phyloP scores from a whole-genome alignment of 2,797 vertebrate species.

The Triplophysa yarkandensis region DNA sequence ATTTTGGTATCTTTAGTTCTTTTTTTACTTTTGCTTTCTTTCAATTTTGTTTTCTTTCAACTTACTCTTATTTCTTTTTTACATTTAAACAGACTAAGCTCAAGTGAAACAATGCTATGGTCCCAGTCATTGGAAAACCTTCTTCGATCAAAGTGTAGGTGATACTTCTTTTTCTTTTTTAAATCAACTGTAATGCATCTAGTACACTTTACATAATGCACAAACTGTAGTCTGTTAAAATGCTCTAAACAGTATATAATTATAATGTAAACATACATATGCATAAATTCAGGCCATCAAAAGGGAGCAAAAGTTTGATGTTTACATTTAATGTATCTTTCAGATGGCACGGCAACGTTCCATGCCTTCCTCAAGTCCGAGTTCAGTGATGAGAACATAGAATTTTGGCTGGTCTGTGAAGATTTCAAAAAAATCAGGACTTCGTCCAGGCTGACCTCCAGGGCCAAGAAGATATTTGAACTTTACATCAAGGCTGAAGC shows the following conservation, averaged over 20 bases:
- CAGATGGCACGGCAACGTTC: conserved; percentile 81
- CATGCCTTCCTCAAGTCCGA: conserved; percentile 85
- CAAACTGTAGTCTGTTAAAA: not conserved
- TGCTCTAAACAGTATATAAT: too few species aligned
- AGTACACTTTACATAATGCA: not conserved
- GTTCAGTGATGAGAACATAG: conserved; percentile 87
- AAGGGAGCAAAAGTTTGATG: not conserved
- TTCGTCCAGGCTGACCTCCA: conserved; percentile 71
- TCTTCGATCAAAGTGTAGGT: conserved; percentile 84
- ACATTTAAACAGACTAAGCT: conserved; percentile 70
- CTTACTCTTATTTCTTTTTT: conserved; percentile 32
- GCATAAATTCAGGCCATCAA: not conserved
- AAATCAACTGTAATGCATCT: not conserved
- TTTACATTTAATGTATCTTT: not conserved
- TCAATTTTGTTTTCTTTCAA: not conserved
- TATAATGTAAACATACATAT: too few species aligned
- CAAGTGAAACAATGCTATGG: conserved; percentile 82
- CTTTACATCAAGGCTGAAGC: conserved; percentile 80
- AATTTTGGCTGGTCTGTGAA: conserved; percentile 88
- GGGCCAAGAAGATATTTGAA: conserved; percentile 85
- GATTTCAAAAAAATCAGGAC: conserved; percentile 82
- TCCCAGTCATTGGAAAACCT: conserved; percentile 83
- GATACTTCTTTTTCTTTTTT: not conserved
- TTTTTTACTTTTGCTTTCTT: not conserved
- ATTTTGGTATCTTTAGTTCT: too few species aligned